Percentiles rank a stretch among this genome's conserved stretches.
Conservation (phyloP, 1,140 invertebrate species). For the Trichonephila inaurata region DNA sequence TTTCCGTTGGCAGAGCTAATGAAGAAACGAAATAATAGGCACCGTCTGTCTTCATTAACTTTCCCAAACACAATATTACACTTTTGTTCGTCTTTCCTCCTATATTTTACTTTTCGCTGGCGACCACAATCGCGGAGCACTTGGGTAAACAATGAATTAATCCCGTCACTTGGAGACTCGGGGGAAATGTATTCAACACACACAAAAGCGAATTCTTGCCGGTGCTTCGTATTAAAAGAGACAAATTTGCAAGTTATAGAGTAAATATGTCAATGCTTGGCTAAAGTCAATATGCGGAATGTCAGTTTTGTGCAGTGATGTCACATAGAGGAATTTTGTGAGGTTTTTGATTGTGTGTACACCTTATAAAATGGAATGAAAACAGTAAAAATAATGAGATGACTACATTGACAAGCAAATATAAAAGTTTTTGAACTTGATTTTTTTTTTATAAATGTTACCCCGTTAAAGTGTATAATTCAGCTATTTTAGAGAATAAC, state of each 20-base stretch:
- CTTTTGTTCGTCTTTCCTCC: slow-evolving; percentile 18
- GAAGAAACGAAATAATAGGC: slow-evolving; percentile 46
- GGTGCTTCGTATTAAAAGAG: neutral
- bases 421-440: no score
- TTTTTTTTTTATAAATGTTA: no score
- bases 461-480: no score
- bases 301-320: neutral
- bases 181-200: slow-evolving; percentile 38
- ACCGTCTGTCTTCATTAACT: slow-evolving; percentile 52
- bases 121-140: neutral
- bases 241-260: neutral
- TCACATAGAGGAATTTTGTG: neutral
- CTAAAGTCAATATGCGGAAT: neutral
- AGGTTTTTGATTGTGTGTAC: no score
- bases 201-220: slow-evolving; percentile 11
- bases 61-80: slow-evolving; percentile 61
- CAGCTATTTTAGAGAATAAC: no score
- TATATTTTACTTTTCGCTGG: neutral
- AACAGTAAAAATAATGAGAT: no score
- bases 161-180: slow-evolving; percentile 41
- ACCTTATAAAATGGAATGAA: no score
- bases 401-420: no score
- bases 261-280: neutral
- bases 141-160: slow-evolving; percentile 53
- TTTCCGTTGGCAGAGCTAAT: slow-evolving; percentile 22